Evolutionary conservation across 1,140 invertebrate genomes (phyloP).

Genomic region (Drosophila willistoni): DNA sequence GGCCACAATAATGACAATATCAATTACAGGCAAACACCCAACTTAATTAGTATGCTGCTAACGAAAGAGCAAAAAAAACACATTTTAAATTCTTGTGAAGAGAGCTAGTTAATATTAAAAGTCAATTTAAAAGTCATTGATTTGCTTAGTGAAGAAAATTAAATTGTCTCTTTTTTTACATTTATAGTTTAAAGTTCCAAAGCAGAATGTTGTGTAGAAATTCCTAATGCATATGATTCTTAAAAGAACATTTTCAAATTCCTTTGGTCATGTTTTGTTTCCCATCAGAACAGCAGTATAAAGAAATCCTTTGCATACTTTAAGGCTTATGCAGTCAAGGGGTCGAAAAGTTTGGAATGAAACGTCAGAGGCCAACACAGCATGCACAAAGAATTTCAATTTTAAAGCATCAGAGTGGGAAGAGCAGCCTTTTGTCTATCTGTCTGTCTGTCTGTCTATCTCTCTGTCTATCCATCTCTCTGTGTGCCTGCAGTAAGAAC

Average conservation of each 20-base stretch:
- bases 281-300: slow-evolving; percentile 38
- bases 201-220: too few species aligned
- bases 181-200: too few species aligned
- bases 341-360: slow-evolving; percentile 32
- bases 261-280: neutral
- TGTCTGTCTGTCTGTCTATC: slow-evolving; percentile 35
- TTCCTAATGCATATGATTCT: neutral
- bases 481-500: slow-evolving; percentile 30
- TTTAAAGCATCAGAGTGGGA: slow-evolving; percentile 31
- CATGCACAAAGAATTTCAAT: slow-evolving; percentile 72
- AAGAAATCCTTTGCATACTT: slow-evolving; percentile 65
- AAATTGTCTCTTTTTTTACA: too few species aligned
- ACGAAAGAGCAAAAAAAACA: too few species aligned
- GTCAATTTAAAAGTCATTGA: too few species aligned
- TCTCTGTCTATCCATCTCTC: slow-evolving; percentile 9
- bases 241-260: slow-evolving; percentile 30
- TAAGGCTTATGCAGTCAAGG: slow-evolving; percentile 35
- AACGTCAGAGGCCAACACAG: slow-evolving; percentile 25
- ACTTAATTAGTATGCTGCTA: slow-evolving; percentile 50
- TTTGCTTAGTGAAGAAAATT: too few species aligned
- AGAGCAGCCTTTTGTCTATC: slow-evolving; percentile 17
- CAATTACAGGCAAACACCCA: slow-evolving; percentile 50
- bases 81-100: too few species aligned
- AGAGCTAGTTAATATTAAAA: too few species aligned
- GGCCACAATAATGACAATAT: slow-evolving; percentile 47